Evolutionary conservation across 2,888 invertebrate genomes (phyloP), one percentile per base, ranked within the genome.

Genomic region (Metacarcinus magister): DNA sequence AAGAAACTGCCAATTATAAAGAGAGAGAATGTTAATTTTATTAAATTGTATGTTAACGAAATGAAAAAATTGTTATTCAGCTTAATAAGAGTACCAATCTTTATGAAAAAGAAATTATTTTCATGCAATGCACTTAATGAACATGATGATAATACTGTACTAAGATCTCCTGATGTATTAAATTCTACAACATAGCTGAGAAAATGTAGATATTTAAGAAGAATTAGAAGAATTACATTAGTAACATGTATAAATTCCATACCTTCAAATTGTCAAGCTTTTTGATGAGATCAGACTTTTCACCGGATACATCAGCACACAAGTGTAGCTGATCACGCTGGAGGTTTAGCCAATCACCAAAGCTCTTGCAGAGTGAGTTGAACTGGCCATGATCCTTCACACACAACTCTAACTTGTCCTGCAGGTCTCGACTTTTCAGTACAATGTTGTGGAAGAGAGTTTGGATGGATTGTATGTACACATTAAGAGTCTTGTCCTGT

Each of bases 401-500:
- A 97, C 99, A 99, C 95, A 98, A 98, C 97, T 99, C 99, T 95
- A 99, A 98, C 97, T 99, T 99, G 95, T 98, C 98, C 97, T 99
- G 98, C 1, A 99, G 98, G 97, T 99, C 99, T 97, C 97, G 96
- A 1, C 99, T 99, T 98, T 99, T 99, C 0, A 98, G 98, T 0
- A 99, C 99, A 97, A 99, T 99, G 97, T 98, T 98, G 97, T 98
- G 98, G 98, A 99, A 99, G 39, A 99, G 98, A 97, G 99, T 98
- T 97, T 99, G 99, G 48, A 99, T 99, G 0, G 99, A 99, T 97
- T 99, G 98, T 10, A 99, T 98, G 97, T 99, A 99, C 0, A 98
- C 98, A 97, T 99, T 99, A 67, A 99, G 98, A 0, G 99, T 99
- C 97, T 98, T 98, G 97, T 99, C 99, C 97, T 99, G 98, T 0